Evolutionary conservation across 2,797 vertebrate species (phyloP).

Genomic region (Enteromius argenteus): DNA sequence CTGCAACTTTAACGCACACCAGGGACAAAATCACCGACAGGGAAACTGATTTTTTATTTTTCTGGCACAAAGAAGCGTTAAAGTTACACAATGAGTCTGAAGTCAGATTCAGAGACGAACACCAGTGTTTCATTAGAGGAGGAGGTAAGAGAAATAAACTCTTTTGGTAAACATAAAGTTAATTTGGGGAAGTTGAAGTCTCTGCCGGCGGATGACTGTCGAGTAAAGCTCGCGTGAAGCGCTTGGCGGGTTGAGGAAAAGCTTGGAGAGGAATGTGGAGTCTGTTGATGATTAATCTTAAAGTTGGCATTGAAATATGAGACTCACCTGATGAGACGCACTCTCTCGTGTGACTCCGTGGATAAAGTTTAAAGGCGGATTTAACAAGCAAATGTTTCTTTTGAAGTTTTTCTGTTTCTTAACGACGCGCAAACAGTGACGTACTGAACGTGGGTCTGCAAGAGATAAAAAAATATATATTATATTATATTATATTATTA

Average conservation of each 20-base stretch:
- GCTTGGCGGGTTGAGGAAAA: slow-evolving; percentile 12
- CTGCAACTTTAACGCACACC: slow-evolving; percentile 67
- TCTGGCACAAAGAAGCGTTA: slow-evolving; percentile 67
- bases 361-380: slow-evolving; percentile 16
- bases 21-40: slow-evolving; percentile 65
- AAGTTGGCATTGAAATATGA: slow-evolving; percentile 12
- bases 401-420: background rate
- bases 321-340: slow-evolving; percentile 41
- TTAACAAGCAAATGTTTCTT: background rate
- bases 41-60: slow-evolving; percentile 65
- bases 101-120: slow-evolving; percentile 80
- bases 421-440: background rate
- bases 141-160: slow-evolving; percentile 77
- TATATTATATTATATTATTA: no score
- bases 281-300: slow-evolving; percentile 60
- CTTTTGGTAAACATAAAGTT: slow-evolving; percentile 36
- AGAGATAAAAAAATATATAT: background rate
- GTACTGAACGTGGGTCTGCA: background rate
- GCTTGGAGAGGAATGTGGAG: slow-evolving; percentile 37
- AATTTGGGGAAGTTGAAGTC: slow-evolving; percentile 39
- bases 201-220: slow-evolving; percentile 38
- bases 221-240: background rate
- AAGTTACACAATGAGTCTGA: slow-evolving; percentile 81
- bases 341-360: background rate
- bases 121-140: slow-evolving; percentile 84